Percentiles rank a stretch among this genome's conserved stretches.
Evolutionary conservation across 1,140 invertebrate species (phyloP).

Genomic region (honey bee (Apis mellifera)): Amel_HAv3.1 CM009932.2:3161001-3161500

Average conservation of each 20-base stretch:
- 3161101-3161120: not conserved
- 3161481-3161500: not conserved
- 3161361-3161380: conserved; percentile 11
- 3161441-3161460: not conserved
- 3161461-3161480: too few relatives aligned
- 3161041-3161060: not conserved
- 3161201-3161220: not conserved
- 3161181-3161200: not conserved
- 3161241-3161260: not conserved
- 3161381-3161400: conserved; percentile 36
- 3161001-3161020: not conserved
- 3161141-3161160: too few relatives aligned
- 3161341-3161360: conserved; percentile 5
- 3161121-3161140: not conserved
- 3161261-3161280: not conserved
- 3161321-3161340: conserved; percentile 37
- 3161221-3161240: not conserved
- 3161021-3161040: not conserved
- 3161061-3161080: not conserved
- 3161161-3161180: not conserved
- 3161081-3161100: not conserved
- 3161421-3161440: not conserved
- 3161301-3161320: conserved; percentile 9
- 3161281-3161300: not conserved
- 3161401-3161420: not conserved